Percentiles rank a stretch among this genome's conserved stretches.
phyloP scores from a whole-genome alignment of 2,113 vertebrate species.

The Alces alces region DNA sequence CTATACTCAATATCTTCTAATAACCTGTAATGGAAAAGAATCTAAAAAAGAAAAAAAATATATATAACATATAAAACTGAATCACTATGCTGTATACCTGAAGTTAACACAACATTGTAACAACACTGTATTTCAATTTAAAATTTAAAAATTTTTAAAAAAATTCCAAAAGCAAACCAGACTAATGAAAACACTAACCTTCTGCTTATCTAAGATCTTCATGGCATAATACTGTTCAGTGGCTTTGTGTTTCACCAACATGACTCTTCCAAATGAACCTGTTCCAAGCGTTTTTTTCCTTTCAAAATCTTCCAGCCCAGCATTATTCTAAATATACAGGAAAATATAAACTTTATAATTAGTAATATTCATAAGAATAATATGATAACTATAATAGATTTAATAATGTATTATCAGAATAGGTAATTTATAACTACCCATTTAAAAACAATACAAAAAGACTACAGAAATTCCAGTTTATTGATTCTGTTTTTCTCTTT shows the following conservation, averaged over 20 bases:
- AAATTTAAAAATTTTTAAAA: neutral
- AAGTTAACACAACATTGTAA: neutral
- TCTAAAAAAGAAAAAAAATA: neutral
- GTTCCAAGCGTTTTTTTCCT: constrained; percentile 98
- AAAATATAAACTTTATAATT: constrained; percentile 14
- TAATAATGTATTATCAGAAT: neutral
- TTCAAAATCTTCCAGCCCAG: constrained; percentile 96
- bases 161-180: neutral
- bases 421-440: neutral
- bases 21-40: neutral
- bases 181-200: constrained; percentile 82
- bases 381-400: neutral
- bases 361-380: neutral
- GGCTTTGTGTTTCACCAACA: constrained; percentile 98
- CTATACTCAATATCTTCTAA: neutral
- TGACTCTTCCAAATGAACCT: constrained; percentile 97
- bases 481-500: neutral
- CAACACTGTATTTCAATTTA: neutral
- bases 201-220: constrained; percentile 99
- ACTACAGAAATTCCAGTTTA: neutral
- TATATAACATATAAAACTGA: neutral
- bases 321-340: constrained; percentile 86
- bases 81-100: neutral
- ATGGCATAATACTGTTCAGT: constrained; percentile 98
- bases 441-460: constrained; percentile 15